A percentile compares a stretch with the other conserved stretches of the same genome.
Evolutionary conservation across 2,113 vertebrate species (phyloP).

Genomic region (Entelurus aequoreus): DNA sequence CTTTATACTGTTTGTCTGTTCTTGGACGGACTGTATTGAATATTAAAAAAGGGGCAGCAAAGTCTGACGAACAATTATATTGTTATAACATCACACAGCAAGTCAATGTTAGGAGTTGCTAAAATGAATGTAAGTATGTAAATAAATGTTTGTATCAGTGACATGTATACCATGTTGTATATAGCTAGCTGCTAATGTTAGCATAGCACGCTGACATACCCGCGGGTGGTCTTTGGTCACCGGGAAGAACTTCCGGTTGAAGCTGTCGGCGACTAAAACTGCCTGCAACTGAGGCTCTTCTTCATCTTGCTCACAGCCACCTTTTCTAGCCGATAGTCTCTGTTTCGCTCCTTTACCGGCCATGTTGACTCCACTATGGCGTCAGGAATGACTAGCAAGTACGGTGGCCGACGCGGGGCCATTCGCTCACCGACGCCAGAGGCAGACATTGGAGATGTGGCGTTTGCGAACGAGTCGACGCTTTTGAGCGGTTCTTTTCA

Average conservation of each 20-base stretch:
- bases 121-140: background rate
- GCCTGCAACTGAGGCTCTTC: slow-evolving; percentile 86
- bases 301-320: slow-evolving; percentile 76
- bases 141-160: too few relatives aligned
- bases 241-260: slow-evolving; percentile 92
- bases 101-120: too few relatives aligned
- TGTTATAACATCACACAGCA: too few relatives aligned
- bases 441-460: too few relatives aligned
- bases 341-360: slow-evolving; percentile 65
- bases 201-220: slow-evolving; percentile 68
- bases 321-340: slow-evolving; percentile 53
- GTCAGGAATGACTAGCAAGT: slow-evolving; percentile 28
- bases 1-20: too few relatives aligned
- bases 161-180: slow-evolving; percentile 32
- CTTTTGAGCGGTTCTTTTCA: too few relatives aligned
- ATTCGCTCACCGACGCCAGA: background rate
- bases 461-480: too few relatives aligned
- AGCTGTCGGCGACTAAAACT: slow-evolving; percentile 92
- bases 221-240: slow-evolving; percentile 92
- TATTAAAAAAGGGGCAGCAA: slow-evolving; percentile 76
- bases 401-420: slow-evolving; percentile 43
- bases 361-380: slow-evolving; percentile 54
- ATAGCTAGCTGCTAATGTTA: slow-evolving; percentile 31
- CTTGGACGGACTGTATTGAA: too few relatives aligned
- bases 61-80: slow-evolving; percentile 63